phyloP scores from a whole-genome alignment of 1,140 invertebrate species.

The Trachymyrmex cornetzi region DNA sequence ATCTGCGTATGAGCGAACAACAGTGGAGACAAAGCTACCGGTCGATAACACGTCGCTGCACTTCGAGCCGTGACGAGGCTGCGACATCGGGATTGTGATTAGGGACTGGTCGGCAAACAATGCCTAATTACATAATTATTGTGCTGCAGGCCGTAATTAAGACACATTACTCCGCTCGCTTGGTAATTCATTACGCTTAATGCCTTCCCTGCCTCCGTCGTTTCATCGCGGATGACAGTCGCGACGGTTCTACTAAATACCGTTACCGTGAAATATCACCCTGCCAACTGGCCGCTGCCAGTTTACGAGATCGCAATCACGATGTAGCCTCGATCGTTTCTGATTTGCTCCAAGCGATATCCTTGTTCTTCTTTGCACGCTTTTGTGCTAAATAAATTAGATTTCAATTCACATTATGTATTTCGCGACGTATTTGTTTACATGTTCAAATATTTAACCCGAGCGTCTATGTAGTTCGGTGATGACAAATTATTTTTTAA shows the following conservation, averaged over 20 bases:
- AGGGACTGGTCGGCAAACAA: slow-evolving; percentile 84
- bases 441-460: not conserved
- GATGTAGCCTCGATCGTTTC: not conserved
- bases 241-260: slow-evolving; percentile 82
- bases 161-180: slow-evolving; percentile 84
- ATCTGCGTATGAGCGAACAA: slow-evolving; percentile 67
- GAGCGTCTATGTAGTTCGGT: not conserved
- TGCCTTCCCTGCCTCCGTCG: slow-evolving; percentile 83
- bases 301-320: slow-evolving; percentile 43
- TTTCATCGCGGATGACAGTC: slow-evolving; percentile 85
- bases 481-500: not conserved
- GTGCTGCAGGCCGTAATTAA: slow-evolving; percentile 85
- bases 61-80: slow-evolving; percentile 80
- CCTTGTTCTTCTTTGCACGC: not conserved
- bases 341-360: slow-evolving; percentile 2
- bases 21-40: slow-evolving; percentile 68
- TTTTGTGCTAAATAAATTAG: not conserved
- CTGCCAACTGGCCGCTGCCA: slow-evolving; percentile 55
- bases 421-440: not conserved
- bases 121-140: slow-evolving; percentile 86
- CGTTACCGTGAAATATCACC: slow-evolving; percentile 84
- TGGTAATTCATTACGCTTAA: slow-evolving; percentile 86
- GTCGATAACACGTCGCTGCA: slow-evolving; percentile 77
- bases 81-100: slow-evolving; percentile 83
- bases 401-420: not conserved